Percentiles rank a stretch among this genome's conserved stretches.
phyloP scores from a whole-genome alignment of 2,888 invertebrate genomes.

The Gerris lacustris region DNA sequence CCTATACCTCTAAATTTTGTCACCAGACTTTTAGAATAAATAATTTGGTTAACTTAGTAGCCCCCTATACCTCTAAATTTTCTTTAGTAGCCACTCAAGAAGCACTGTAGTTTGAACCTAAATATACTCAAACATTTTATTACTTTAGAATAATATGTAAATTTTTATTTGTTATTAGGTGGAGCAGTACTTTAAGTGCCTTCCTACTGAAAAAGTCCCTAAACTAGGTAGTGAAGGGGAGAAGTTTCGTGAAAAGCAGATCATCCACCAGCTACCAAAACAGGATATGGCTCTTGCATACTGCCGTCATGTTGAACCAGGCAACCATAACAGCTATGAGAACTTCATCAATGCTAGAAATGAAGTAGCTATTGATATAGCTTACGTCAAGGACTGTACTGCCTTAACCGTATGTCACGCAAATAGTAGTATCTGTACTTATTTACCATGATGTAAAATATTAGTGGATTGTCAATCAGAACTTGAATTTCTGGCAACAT shows the following conservation, averaged over 20 bases:
- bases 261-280: conserved; percentile 82
- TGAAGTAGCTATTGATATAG: conserved; percentile 91
- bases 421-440: not conserved
- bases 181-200: conserved; percentile 81
- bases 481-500: too few species aligned
- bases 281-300: conserved; percentile 85
- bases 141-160: too few species aligned
- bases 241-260: conserved; percentile 62
- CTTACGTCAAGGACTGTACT: conserved; percentile 42
- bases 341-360: conserved; percentile 90
- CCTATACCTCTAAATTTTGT: too few species aligned
- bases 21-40: too few species aligned
- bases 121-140: too few species aligned
- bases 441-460: too few species aligned
- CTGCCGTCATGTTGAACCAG: conserved; percentile 71
- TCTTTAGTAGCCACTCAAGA: too few species aligned
- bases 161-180: conserved; percentile 44
- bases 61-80: too few species aligned
- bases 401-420: conserved; percentile 34
- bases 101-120: too few species aligned
- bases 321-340: conserved; percentile 69
- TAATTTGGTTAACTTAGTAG: too few species aligned
- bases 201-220: conserved; percentile 67
- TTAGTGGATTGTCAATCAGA: too few species aligned
- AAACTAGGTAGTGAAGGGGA: conserved; percentile 65